Percentiles rank a stretch among this genome's conserved stretches.
Conservation (phyloP, 2,113 vertebrate genomes). For the Cephalopterus ornatus region DNA sequence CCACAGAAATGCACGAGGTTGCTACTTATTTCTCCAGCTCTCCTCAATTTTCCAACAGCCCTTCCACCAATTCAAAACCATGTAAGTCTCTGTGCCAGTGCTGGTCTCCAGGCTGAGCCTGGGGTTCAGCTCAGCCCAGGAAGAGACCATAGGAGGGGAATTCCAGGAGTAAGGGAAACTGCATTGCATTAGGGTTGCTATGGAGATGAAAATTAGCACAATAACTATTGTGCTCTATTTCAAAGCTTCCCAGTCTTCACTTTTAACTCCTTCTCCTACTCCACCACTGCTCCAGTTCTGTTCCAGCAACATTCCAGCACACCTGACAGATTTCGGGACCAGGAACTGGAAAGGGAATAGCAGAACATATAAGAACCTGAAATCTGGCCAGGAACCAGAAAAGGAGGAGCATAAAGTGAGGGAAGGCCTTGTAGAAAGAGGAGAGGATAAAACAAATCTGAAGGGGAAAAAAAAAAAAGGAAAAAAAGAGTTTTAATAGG, state of each 20-base stretch:
- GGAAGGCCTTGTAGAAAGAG: neutral
- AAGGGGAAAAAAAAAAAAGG: too few species aligned
- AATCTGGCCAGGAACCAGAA: neutral
- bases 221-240: constrained; percentile 28
- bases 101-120: neutral
- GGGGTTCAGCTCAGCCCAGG: neutral
- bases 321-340: neutral
- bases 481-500: neutral
- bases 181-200: neutral
- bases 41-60: neutral
- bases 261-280: neutral
- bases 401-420: neutral
- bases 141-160: neutral
- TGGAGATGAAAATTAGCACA: constrained; percentile 38
- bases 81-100: neutral
- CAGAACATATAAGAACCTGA: neutral
- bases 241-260: neutral
- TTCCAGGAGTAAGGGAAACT: constrained; percentile 15
- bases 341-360: neutral
- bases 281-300: neutral
- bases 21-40: neutral
- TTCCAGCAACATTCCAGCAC: neutral
- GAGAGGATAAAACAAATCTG: neutral
- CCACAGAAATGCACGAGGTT: neutral
- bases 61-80: neutral